A percentile compares a stretch with the other conserved stretches of the same genome.
Evolutionary conservation across 2,797 vertebrate genomes (phyloP).

Genomic region (Petrocephalus schoutedeni): DNA sequence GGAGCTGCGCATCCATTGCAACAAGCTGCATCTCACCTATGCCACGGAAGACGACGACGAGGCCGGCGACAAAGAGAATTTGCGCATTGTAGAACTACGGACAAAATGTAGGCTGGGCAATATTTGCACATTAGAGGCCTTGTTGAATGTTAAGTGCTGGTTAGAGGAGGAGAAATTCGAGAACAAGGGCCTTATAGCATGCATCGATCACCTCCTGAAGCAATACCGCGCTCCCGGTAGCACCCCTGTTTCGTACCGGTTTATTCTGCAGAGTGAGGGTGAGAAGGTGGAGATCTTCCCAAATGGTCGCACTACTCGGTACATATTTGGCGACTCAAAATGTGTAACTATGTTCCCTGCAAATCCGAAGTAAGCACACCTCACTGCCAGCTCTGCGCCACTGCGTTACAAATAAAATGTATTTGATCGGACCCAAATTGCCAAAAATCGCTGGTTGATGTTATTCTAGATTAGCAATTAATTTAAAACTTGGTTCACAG

Average conservation of each 20-base stretch:
- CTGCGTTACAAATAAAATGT: background rate
- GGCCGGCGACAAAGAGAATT: background rate
- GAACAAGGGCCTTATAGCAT: constrained; percentile 29
- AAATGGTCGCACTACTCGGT: background rate
- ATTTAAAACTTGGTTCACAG: background rate
- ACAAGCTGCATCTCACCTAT: constrained; percentile 35
- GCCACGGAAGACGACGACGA: background rate
- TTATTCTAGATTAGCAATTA: background rate
- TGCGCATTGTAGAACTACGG: background rate
- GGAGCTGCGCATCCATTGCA: constrained; percentile 35
- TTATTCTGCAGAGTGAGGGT: constrained; percentile 37
- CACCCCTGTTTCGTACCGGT: background rate
- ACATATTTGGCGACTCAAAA: background rate
- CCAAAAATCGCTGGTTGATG: background rate
- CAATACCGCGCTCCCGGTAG: background rate
- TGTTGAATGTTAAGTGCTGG: background rate
- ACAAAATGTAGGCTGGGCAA: background rate
- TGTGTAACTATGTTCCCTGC: background rate
- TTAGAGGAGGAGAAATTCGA: constrained; percentile 10
- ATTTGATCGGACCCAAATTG: background rate
- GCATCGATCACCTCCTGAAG: constrained; percentile 37
- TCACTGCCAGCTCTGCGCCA: background rate
- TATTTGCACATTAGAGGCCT: background rate
- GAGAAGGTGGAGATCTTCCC: constrained; percentile 34
- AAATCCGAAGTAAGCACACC: background rate